Base-by-base conservation (phyloP, 2,888 invertebrate genomes). In the Drosophila emarginata region DNA sequence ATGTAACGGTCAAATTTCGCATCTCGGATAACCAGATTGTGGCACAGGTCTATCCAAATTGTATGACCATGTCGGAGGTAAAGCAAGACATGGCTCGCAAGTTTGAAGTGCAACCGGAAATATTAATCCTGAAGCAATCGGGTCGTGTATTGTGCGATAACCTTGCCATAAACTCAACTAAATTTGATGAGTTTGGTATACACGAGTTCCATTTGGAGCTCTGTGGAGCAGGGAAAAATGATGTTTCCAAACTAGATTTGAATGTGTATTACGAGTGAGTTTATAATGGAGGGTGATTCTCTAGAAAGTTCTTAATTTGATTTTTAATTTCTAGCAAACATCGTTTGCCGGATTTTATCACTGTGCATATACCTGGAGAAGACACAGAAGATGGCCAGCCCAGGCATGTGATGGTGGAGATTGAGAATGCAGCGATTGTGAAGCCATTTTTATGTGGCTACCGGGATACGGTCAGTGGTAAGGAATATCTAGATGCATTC, bases 371-470 rank as follows among this genome's bases (percentile, higher is more conserved):
- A 15, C 90, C 92, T 40, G 91, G 91, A 7, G 92, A 92, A 54
- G 91, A 93, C 58, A 91, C 92, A 45, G 86, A 79, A 4, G 87
- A 90, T 72, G 88, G 85, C 0, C 76, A 77, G 23, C 84, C 90
- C 2, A 93, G 92, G 77, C 92, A 93, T 59, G 89, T 94, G 14
- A 92, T 94, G 12, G 94, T 94, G 0, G 93, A 94, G 90, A 93
- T 94, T 72, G 93, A 93, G 77, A 93, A 94, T 79, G 91, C 93
- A 40, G 88, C 92, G 0, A 95, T 95, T 39, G 89, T 93, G 45
- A 97, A 97, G 89, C 96, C 96, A 0, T 96, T 95, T 92, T 91
- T 91, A 95, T 77, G 97, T 59, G 98, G 98, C 36, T 98, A 95
- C 91, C 93, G 93, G 68, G 94, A 98, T 90, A 94, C 93, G 77